Evolutionary conservation across 1,140 invertebrate species (phyloP).

Genomic region (Telenomus remus): DNA sequence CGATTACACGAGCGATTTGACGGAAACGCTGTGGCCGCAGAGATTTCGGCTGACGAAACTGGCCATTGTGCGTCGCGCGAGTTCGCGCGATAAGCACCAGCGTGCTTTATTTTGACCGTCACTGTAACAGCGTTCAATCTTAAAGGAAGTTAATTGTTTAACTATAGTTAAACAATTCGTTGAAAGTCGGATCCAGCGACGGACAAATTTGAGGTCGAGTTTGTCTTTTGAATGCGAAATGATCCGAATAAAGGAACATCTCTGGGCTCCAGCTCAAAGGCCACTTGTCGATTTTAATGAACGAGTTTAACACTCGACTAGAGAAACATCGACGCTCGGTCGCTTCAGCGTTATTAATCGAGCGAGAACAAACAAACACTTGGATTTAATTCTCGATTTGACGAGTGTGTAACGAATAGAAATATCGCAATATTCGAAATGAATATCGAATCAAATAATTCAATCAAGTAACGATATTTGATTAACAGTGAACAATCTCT

Average conservation of each 20-base stretch:
- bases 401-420: no score
- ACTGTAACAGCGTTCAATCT: constrained; percentile 49
- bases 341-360: no score
- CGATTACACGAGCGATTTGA: constrained; percentile 42
- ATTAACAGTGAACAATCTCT: no score
- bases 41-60: constrained; percentile 27
- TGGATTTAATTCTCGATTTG: no score
- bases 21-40: constrained; percentile 22
- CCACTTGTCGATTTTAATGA: no score
- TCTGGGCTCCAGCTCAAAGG: no score
- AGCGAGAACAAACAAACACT: no score
- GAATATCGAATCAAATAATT: no score
- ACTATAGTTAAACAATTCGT: constrained; percentile 55
- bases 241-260: background rate
- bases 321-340: no score
- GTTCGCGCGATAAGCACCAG: constrained; percentile 31
- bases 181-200: constrained; percentile 20
- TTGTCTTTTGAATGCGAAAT: constrained; percentile 20
- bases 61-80: constrained; percentile 33
- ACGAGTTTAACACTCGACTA: no score
- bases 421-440: no score
- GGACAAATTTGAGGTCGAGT: constrained; percentile 31
- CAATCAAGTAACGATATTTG: no score
- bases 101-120: constrained; percentile 42
- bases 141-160: constrained; percentile 45